Evolutionary conservation across 2,888 invertebrate species (phyloP).

Genomic region (Thyatira batis): DNA sequence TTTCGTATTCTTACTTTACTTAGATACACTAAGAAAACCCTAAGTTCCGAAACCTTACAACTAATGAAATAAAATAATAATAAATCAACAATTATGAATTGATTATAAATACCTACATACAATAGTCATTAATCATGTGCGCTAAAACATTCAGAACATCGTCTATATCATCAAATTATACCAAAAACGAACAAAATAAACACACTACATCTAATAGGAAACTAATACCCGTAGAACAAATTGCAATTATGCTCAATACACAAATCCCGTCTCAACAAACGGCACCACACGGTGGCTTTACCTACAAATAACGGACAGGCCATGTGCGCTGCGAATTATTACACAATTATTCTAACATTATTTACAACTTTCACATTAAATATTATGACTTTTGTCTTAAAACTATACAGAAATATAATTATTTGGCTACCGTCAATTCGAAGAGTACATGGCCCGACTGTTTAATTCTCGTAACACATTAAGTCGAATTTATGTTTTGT

Average conservation of each 20-base stretch:
- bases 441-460: constrained; percentile 46
- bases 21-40: constrained; percentile 57
- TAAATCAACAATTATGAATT: constrained; percentile 76
- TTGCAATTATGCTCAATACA: constrained; percentile 61
- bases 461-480: constrained; percentile 32
- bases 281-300: constrained; percentile 17
- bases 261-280: constrained; percentile 23
- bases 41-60: constrained; percentile 61
- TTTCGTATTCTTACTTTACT: constrained; percentile 50
- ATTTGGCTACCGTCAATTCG: constrained; percentile 10
- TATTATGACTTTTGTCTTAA: constrained; percentile 53
- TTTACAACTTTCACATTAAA: constrained; percentile 54
- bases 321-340: constrained; percentile 57
- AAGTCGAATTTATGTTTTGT: constrained; percentile 31
- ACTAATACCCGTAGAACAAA: constrained; percentile 83
- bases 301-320: constrained; percentile 29
- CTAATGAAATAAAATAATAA: constrained; percentile 75
- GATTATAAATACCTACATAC: constrained; percentile 60
- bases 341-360: constrained; percentile 78
- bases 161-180: constrained; percentile 49
- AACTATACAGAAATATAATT: constrained; percentile 23
- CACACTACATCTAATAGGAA: constrained; percentile 79
- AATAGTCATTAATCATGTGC: constrained; percentile 61
- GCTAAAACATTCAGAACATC: constrained; percentile 65
- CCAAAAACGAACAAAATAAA: constrained; percentile 70